phyloP scores from a whole-genome alignment of 2,888 invertebrate species.

The Dynastes hyllus region DNA sequence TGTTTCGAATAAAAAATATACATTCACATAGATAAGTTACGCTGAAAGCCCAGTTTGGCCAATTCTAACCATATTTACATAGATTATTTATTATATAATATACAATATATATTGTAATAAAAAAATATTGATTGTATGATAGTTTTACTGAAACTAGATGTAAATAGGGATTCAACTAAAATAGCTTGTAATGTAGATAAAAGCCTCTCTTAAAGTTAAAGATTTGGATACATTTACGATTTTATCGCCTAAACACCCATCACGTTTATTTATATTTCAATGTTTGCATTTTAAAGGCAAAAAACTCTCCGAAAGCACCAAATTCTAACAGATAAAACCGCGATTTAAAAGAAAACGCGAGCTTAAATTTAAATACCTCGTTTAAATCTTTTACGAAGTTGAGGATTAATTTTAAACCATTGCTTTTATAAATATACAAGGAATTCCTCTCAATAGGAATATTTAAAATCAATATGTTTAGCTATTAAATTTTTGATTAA shows the following conservation, averaged over 20 bases:
- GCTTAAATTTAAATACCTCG: background rate
- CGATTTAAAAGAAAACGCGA: background rate
- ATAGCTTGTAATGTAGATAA: background rate
- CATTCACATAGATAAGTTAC: background rate
- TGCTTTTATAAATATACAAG: no score
- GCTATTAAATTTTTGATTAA: no score
- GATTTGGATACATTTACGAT: background rate
- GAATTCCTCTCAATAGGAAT: no score
- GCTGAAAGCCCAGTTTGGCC: background rate
- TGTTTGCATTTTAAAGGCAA: background rate
- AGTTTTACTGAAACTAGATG: no score
- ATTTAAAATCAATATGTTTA: no score
- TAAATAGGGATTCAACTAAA: background rate
- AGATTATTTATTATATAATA: no score
- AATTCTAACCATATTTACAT: no score
- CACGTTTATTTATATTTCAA: background rate
- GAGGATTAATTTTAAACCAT: no score
- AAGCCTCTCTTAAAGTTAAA: background rate
- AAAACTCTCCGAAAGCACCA: background rate
- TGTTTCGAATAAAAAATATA: slow-evolving; percentile 10
- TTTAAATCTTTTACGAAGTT: no score
- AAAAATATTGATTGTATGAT: background rate
- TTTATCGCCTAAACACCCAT: background rate
- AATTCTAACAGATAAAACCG: no score
- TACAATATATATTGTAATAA: no score